These are phyloP conservation scores for Gymnocypris eckloni DNA, from an alignment of 2,797 vertebrate species.

Conservation along the genomic window DNA sequence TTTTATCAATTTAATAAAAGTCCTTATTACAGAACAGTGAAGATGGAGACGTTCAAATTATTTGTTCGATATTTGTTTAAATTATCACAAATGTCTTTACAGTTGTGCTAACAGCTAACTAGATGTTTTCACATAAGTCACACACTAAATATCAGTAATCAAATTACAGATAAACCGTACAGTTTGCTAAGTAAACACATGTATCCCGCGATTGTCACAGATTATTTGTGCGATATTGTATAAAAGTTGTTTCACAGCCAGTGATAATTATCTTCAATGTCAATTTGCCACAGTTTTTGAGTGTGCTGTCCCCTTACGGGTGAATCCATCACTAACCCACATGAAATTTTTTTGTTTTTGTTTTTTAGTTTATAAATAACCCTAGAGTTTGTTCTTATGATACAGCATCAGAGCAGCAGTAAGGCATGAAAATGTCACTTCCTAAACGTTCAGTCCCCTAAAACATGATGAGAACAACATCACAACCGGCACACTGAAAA, in stretches of 20 bases:
- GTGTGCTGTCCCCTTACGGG: slow-evolving; percentile 61
- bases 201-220: slow-evolving; percentile 70
- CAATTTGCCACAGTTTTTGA: slow-evolving; percentile 58
- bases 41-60: slow-evolving; percentile 54
- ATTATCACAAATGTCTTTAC: slow-evolving; percentile 39
- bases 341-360: no score
- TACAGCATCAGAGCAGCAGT: no score
- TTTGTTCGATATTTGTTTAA: slow-evolving; percentile 68
- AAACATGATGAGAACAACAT: slow-evolving; percentile 34
- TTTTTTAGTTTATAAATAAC: no score
- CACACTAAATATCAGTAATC: not conserved
- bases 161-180: slow-evolving; percentile 56
- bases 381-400: no score
- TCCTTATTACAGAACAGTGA: slow-evolving; percentile 67
- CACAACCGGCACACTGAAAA: slow-evolving; percentile 10
- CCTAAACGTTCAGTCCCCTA: not conserved
- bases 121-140: not conserved
- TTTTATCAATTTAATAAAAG: slow-evolving; percentile 76
- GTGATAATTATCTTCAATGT: slow-evolving; percentile 61
- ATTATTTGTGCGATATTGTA: slow-evolving; percentile 63
- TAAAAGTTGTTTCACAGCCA: slow-evolving; percentile 76
- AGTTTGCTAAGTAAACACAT: slow-evolving; percentile 56
- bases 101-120: not conserved
- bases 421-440: no score
- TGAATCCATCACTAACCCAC: no score